A percentile compares a stretch with the other conserved stretches of the same genome.
Conservation (phyloP, 2,797 vertebrate species). For the Hyperoplus immaculatus region DNA sequence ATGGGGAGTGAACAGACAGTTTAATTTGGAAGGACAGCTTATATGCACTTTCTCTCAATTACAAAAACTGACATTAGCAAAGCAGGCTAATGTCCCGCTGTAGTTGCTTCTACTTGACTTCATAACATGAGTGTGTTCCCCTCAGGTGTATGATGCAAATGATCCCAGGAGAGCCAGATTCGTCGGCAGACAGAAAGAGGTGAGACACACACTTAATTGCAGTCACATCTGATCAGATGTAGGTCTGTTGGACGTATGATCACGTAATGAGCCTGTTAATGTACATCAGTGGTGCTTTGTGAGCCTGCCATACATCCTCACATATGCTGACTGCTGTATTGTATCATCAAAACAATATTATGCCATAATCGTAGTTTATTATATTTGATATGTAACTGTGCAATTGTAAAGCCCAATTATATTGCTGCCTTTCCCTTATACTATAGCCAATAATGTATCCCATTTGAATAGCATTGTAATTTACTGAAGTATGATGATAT, state of each 20-base stretch:
- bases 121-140: neutral
- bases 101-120: neutral
- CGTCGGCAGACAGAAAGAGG: conserved; percentile 83
- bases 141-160: conserved; percentile 82
- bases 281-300: neutral
- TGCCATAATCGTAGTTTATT: too few species aligned
- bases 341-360: too few species aligned
- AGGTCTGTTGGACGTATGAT: neutral
- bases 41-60: neutral
- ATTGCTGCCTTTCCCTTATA: too few species aligned
- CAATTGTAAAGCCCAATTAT: too few species aligned
- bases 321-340: neutral
- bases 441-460: too few species aligned
- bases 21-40: neutral
- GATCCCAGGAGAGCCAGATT: conserved; percentile 84
- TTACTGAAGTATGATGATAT: too few species aligned
- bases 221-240: neutral
- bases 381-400: too few species aligned
- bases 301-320: neutral
- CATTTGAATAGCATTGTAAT: too few species aligned
- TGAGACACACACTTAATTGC: conserved; percentile 33
- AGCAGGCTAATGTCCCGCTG: accelerated
- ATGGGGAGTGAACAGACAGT: accelerated
- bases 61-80: neutral
- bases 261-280: neutral